phyloP scores from a whole-genome alignment of 37 sponge, comb jelly and placozoan species.

The Beroe forskalii region DNA sequence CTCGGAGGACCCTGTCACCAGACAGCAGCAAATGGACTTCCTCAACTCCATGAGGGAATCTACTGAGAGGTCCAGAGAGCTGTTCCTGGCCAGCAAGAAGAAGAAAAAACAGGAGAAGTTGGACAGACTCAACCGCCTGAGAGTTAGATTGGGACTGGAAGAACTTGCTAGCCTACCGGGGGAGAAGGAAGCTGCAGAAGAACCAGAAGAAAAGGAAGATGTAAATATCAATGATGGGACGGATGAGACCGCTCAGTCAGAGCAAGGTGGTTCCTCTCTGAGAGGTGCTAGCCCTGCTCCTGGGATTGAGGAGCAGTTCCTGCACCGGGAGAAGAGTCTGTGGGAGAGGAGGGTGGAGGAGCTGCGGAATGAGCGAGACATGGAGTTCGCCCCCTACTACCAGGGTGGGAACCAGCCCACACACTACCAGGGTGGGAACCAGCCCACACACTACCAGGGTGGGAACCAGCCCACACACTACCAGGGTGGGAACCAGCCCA shows the following conservation, averaged over 20 bases:
- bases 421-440: no score
- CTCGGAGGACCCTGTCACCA: background rate
- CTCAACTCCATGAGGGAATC: slow-evolving; percentile 60
- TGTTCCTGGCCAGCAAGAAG: slow-evolving; percentile 9
- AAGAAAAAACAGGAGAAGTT: slow-evolving; percentile 42
- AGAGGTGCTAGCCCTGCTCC: background rate
- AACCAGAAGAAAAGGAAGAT: background rate
- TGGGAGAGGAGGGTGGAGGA: slow-evolving; percentile 49
- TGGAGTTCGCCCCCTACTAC: slow-evolving; percentile 35
- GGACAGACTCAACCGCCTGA: slow-evolving; percentile 52
- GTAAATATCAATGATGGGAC: background rate
- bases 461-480: no score
- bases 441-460: no score
- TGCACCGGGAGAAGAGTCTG: background rate
- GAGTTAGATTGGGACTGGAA: background rate
- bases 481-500: no score
- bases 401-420: no score
- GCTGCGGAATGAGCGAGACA: slow-evolving; percentile 27
- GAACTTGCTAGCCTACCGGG: background rate
- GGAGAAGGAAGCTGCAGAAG: background rate
- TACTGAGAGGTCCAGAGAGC: slow-evolving; percentile 30
- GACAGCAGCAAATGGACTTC: slow-evolving; percentile 55
- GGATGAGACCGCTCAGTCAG: background rate
- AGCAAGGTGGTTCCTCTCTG: background rate
- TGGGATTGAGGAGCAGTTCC: slow-evolving; percentile 29